Percentiles rank a stretch among this genome's conserved stretches.
phyloP scores from a whole-genome alignment of 2,113 vertebrate species.

The Perca flavescens region DNA sequence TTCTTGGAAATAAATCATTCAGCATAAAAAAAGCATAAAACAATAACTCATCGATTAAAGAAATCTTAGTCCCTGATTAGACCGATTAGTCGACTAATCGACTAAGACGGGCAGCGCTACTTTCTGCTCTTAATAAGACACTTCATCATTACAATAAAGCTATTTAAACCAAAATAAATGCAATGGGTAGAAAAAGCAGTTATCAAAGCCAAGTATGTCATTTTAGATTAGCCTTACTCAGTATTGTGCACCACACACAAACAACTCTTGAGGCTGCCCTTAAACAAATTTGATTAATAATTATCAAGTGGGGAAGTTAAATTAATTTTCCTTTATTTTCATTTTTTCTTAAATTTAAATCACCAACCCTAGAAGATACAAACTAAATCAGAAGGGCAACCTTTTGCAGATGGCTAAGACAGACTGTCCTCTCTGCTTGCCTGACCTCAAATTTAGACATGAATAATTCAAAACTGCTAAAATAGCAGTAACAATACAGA shows the following conservation, averaged over 20 bases:
- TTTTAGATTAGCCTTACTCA: neutral
- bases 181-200: neutral
- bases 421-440: constrained; percentile 29
- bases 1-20: no score
- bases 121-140: neutral
- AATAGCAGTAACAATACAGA: constrained; percentile 34
- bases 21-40: no score
- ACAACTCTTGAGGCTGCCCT: neutral
- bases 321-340: neutral
- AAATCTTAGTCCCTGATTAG: no score
- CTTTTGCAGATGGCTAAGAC: constrained; percentile 13
- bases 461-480: constrained; percentile 43
- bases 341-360: neutral
- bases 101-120: no score
- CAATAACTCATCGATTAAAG: no score
- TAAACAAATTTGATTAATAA: neutral
- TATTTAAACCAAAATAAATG: neutral
- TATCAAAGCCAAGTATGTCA: neutral
- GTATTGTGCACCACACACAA: neutral
- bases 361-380: neutral
- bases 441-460: constrained; percentile 39
- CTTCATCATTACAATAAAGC: neutral
- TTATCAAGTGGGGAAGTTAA: neutral
- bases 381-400: constrained; percentile 4
- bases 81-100: no score